Evolutionary conservation across 2,113 vertebrate species (phyloP).

Genomic region (Ia io): DNA sequence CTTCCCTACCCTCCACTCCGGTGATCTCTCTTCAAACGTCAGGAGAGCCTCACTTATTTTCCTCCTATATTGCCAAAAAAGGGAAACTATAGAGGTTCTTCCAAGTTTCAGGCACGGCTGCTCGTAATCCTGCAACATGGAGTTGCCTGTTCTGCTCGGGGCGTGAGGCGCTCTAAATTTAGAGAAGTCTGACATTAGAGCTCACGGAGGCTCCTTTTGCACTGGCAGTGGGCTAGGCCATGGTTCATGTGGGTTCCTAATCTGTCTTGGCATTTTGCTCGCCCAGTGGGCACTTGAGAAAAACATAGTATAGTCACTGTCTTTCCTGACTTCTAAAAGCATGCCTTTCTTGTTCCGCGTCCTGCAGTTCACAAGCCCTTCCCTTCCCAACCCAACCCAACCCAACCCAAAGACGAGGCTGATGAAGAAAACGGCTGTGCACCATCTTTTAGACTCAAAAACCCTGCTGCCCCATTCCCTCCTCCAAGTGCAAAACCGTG

Average conservation of each 20-base stretch:
- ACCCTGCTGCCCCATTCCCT: background rate
- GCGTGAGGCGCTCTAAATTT: conserved; percentile 51
- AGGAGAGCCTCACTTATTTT: background rate
- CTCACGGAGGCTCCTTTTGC: background rate
- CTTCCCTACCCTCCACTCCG: background rate
- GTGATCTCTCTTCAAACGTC: background rate
- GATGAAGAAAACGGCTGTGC: background rate
- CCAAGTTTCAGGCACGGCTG: background rate
- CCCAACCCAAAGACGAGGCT: background rate
- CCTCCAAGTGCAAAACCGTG: background rate
- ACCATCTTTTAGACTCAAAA: background rate
- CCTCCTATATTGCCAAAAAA: background rate
- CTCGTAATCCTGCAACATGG: background rate
- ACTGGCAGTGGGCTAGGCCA: conserved; percentile 16
- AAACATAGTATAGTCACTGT: background rate
- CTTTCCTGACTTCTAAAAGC: background rate
- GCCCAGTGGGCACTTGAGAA: background rate
- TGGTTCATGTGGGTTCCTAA: background rate
- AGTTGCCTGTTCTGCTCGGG: conserved; percentile 23
- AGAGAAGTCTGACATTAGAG: conserved; percentile 44
- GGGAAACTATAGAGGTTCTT: background rate
- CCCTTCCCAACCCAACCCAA: background rate
- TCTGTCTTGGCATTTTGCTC: conserved; percentile 2
- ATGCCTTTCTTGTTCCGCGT: background rate
- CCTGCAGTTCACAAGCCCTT: conserved; percentile 22